Evolutionary conservation across 35 echinoderm and acorn worm genomes (phyloP), one percentile per base, ranked within the genome.

Genomic region (Hemicentrotus pulcherrimus): DNA sequence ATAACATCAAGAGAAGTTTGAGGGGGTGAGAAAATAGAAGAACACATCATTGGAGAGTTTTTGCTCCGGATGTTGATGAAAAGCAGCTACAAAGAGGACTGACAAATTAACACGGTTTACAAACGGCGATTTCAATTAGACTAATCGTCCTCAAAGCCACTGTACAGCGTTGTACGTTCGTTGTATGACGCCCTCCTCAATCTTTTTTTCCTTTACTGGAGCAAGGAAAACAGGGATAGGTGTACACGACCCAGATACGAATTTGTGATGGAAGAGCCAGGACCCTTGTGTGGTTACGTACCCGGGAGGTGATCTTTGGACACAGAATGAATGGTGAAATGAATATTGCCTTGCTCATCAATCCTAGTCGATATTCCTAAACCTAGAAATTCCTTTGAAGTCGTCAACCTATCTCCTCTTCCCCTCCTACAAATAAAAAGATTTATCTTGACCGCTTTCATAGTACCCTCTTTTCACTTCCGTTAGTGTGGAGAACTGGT

Each of bases 371-470:
- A 78, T 7, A 78, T 78, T 28, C 19, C 28, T 78, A n/a, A 78
- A 78, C 65, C 65, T 78, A 78, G 65, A 78, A 78, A 78, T 78
- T 78, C 65, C 65, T 78, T 78, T 78, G 65, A 78, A 78, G 65
- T 78, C 19, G 65, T 78, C 65, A 78, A 24, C 65, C 65, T 2
- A 55, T 55, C 15, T 78, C 65, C 65, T 78, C 19, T n/a, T 59
- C 52, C 11, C 16, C 28, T 78, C 65, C 19, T 78, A 28, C 28
- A 78, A 28, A 6, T 58, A 71, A 71, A 71, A 71, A 24, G 4
- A 78, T 78, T 28, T 78, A 78, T 22, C 24, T 78, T 78, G 65
- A 78, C 65, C 19, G 65, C 22, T 78, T 22, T n/a, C 65, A 78
- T n/a, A 78, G 65, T 22, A 22, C 19, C 28, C 22, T 59, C 22